A percentile compares a stretch with the other conserved stretches of the same genome.
phyloP scores from a whole-genome alignment of 2,888 invertebrate species.

The Sialis fuliginosa region DNA sequence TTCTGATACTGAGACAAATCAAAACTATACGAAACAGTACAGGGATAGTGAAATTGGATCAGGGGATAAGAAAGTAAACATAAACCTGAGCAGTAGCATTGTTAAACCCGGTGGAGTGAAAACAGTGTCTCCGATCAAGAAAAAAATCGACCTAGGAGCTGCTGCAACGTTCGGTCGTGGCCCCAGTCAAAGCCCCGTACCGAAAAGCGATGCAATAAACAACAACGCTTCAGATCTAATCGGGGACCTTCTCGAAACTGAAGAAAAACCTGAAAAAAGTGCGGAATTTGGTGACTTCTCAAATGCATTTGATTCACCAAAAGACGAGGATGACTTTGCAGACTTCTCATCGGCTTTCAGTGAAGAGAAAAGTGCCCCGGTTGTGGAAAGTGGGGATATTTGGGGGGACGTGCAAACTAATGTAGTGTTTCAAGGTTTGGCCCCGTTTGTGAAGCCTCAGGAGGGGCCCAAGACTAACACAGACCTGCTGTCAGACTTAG shows the following conservation, averaged over 20 bases:
- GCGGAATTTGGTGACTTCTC: not conserved
- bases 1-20: slow-evolving; percentile 43
- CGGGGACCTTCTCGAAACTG: slow-evolving; percentile 6
- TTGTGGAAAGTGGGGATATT: too few relatives aligned
- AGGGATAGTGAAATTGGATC: slow-evolving; percentile 11
- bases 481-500: too few relatives aligned
- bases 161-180: slow-evolving; percentile 50
- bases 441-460: too few relatives aligned
- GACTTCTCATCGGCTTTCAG: slow-evolving; percentile 62
- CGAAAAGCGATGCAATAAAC: slow-evolving; percentile 1
- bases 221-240: not conserved
- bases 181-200: slow-evolving; percentile 17
- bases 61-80: slow-evolving; percentile 23
- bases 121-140: slow-evolving; percentile 25
- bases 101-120: too few relatives aligned
- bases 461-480: too few relatives aligned
- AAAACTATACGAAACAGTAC: slow-evolving; percentile 11
- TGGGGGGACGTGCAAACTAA: too few relatives aligned
- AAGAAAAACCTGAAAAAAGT: slow-evolving; percentile 2
- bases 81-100: slow-evolving; percentile 27
- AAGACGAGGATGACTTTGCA: slow-evolving; percentile 49
- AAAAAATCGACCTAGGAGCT: slow-evolving; percentile 45
- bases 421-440: too few relatives aligned
- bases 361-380: not conserved
- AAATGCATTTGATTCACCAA: slow-evolving; percentile 4